Evolutionary conservation across 2,888 invertebrate genomes (phyloP).

Genomic region (Athalia circularis): DNA sequence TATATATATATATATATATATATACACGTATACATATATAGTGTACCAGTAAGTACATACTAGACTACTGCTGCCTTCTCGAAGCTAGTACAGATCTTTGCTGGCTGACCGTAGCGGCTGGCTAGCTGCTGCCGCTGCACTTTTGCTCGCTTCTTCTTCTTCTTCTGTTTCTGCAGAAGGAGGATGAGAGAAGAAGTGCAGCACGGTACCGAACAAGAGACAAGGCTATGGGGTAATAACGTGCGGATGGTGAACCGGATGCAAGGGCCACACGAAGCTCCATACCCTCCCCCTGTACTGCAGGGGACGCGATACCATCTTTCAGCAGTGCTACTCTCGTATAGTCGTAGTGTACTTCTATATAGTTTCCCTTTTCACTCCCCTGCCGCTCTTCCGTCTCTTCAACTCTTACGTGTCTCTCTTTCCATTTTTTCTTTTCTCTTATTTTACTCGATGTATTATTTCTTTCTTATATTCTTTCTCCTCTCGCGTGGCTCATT

Average conservation of each 20-base stretch:
- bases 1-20: too few species aligned
- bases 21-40: too few species aligned
- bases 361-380: slow-evolving; percentile 3
- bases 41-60: too few species aligned
- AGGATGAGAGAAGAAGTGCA: slow-evolving; percentile 9
- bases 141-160: neutral
- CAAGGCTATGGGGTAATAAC: slow-evolving; percentile 66
- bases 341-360: neutral
- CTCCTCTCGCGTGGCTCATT: neutral
- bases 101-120: too few species aligned
- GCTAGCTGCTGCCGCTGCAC: too few species aligned
- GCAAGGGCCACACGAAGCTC: slow-evolving; percentile 64
- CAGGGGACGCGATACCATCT: slow-evolving; percentile 40
- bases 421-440: neutral
- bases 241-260: slow-evolving; percentile 70
- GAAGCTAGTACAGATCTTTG: too few species aligned
- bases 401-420: neutral
- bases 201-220: slow-evolving; percentile 54
- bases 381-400: neutral
- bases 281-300: slow-evolving; percentile 21
- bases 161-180: neutral
- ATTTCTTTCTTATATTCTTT: neutral
- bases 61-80: too few species aligned
- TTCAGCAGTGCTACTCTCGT: slow-evolving; percentile 8
- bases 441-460: neutral